Conservation (phyloP, 2,113 vertebrate genomes). For the Nesospiza acunhae region DNA sequence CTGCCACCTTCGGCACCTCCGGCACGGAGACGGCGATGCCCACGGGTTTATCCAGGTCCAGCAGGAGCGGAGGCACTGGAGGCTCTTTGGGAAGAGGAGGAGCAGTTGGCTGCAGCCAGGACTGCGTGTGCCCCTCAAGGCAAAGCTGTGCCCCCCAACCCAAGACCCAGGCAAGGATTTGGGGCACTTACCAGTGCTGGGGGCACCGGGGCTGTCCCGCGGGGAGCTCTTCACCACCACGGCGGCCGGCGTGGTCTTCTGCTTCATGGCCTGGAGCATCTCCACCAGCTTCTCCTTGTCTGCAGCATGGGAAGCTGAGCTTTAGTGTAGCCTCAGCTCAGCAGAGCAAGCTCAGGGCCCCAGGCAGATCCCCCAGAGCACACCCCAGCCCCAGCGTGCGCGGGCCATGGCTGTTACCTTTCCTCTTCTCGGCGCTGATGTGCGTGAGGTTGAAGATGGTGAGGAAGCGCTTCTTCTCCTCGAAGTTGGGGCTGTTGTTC, state of each 20-base stretch:
- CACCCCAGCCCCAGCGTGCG: fast-evolving
- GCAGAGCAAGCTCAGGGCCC: neutral
- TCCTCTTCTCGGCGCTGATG: slow-evolving; percentile 88
- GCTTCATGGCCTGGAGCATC: slow-evolving; percentile 93
- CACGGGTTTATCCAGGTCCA: slow-evolving; percentile 79
- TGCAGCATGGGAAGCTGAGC: slow-evolving; percentile 70
- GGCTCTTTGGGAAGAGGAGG: slow-evolving; percentile 61
- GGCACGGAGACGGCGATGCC: slow-evolving; percentile 74
- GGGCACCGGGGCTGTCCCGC: slow-evolving; percentile 82
- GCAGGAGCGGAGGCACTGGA: slow-evolving; percentile 55
- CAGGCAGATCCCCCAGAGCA: neutral
- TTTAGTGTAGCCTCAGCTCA: slow-evolving; percentile 52
- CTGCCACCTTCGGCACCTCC: slow-evolving; percentile 61
- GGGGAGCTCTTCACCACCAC: slow-evolving; percentile 84
- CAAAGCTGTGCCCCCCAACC: neutral
- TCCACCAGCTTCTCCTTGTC: slow-evolving; percentile 93
- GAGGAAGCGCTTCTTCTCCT: slow-evolving; percentile 96
- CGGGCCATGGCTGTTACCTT: slow-evolving; percentile 75
- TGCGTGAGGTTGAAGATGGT: slow-evolving; percentile 95
- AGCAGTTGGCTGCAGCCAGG: neutral
- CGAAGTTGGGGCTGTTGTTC: slow-evolving; percentile 92
- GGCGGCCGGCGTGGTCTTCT: slow-evolving; percentile 78
- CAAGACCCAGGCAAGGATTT: fast-evolving
- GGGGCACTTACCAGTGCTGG: slow-evolving; percentile 77
- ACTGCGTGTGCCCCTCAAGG: fast-evolving